These are phyloP conservation scores for Phragmatobia fuliginosa DNA, from an alignment of 2,888 invertebrate species.

Conservation along the genomic window DNA sequence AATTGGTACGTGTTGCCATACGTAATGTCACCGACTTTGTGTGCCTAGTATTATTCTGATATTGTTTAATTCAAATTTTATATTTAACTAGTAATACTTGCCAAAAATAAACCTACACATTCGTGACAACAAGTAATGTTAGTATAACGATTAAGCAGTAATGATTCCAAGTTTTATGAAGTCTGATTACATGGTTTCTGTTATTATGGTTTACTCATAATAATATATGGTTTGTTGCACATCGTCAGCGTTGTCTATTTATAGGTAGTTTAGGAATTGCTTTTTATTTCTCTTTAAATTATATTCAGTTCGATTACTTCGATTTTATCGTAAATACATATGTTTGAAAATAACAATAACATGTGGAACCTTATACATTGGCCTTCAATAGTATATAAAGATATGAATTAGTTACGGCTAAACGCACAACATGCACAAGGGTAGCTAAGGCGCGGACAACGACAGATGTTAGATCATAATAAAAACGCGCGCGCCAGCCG, in stretches of 20 bases:
- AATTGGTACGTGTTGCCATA: slow-evolving; percentile 61
- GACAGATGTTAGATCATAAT: slow-evolving; percentile 86
- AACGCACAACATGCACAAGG: slow-evolving; percentile 40
- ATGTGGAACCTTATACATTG: background rate
- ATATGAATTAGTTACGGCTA: slow-evolving; percentile 25
- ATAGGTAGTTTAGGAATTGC: background rate
- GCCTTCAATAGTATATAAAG: background rate
- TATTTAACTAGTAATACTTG: background rate
- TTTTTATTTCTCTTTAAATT: background rate
- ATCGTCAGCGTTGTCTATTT: background rate
- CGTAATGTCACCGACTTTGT: slow-evolving; percentile 60
- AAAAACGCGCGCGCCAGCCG: slow-evolving; percentile 84
- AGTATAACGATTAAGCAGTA: background rate
- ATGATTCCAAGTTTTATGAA: background rate
- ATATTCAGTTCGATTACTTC: no score
- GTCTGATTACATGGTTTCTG: background rate
- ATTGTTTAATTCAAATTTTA: background rate
- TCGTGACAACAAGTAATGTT: background rate
- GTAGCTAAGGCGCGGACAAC: slow-evolving; percentile 63
- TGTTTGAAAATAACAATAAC: background rate
- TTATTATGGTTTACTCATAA: background rate
- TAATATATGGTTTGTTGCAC: background rate
- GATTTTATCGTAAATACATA: background rate
- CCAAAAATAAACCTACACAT: background rate
- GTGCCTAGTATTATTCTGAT: slow-evolving; percentile 10